Conservation (phyloP, 2,888 invertebrate genomes). For the Caenorhabditis drosophilae region DNA sequence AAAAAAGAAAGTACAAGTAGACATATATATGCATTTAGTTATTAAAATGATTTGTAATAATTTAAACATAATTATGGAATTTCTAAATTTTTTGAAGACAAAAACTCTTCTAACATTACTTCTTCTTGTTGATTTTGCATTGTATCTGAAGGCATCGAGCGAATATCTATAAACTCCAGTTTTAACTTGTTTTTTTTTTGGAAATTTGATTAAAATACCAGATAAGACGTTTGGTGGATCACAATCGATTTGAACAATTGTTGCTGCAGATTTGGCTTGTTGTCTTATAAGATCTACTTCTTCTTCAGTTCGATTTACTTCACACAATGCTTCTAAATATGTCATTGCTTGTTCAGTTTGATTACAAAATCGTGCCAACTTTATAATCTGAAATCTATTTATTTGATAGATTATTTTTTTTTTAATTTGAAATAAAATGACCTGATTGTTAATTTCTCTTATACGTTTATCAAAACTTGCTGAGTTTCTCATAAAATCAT, state of each 20-base stretch:
- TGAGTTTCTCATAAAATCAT: conserved; percentile 41
- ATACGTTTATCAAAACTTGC: conserved; percentile 44
- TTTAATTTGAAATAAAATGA: not conserved
- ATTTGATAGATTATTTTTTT: not conserved
- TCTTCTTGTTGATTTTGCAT: conserved; percentile 44
- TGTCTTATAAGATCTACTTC: conserved; percentile 43
- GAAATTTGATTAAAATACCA: conserved; percentile 20
- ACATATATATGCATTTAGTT: too few relatives aligned
- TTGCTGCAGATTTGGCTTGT: conserved; percentile 41
- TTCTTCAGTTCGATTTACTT: conserved; percentile 41
- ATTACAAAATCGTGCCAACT: conserved; percentile 47
- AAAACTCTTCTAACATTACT: conserved; percentile 55
- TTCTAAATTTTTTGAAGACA: conserved; percentile 31
- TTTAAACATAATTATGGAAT: conserved; percentile 4
- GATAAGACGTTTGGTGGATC: conserved; percentile 34
- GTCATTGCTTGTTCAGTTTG: conserved; percentile 57
- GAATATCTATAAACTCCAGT: too few relatives aligned
- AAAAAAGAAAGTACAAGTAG: too few relatives aligned
- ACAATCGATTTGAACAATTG: conserved; percentile 38
- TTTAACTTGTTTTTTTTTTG: too few relatives aligned
- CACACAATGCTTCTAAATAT: conserved; percentile 49
- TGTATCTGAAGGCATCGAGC: conserved; percentile 1
- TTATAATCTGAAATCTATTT: conserved; percentile 29
- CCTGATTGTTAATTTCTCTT: conserved; percentile 38
- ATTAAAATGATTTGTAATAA: too few relatives aligned